A percentile compares a stretch with the other conserved stretches of the same genome.
Evolutionary conservation across 2,113 vertebrate species (phyloP).

Genomic region (Oryzias melastigma): DNA sequence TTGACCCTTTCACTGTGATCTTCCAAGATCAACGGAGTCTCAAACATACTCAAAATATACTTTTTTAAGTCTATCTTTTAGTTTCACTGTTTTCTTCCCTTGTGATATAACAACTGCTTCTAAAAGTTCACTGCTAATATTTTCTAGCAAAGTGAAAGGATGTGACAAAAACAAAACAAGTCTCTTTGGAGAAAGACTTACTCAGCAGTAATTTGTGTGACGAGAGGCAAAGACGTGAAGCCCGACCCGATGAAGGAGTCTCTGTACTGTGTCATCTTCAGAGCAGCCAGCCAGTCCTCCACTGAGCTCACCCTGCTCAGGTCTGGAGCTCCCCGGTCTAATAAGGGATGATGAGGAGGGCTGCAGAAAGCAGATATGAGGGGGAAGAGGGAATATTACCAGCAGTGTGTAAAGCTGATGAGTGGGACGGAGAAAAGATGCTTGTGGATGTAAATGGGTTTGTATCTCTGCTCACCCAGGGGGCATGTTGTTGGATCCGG

Average conservation of each 20-base stretch:
- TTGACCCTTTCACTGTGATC: no score
- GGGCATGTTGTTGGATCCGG: conserved; percentile 86
- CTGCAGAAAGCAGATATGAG: conserved; percentile 57
- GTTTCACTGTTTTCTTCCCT: no score
- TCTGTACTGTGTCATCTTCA: conserved; percentile 98
- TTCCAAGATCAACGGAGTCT: no score
- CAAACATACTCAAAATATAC: no score
- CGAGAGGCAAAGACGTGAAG: conserved; percentile 79
- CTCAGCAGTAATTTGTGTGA: conserved; percentile 77
- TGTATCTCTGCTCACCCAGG: conserved; percentile 66
- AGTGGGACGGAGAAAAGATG: not conserved
- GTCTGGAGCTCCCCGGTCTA: conserved; percentile 91
- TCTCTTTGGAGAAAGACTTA: conserved; percentile 42
- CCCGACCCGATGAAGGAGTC: conserved; percentile 93
- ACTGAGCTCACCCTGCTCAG: conserved; percentile 92
- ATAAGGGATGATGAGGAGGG: conserved; percentile 91
- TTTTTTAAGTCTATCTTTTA: no score
- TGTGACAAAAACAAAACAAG: conserved; percentile 11
- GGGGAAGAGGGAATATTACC: not conserved
- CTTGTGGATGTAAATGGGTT: conserved; percentile 20
- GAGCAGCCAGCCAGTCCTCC: conserved; percentile 94
- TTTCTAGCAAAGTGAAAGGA: not conserved
- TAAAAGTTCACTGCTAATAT: no score
- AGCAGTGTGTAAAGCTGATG: not conserved
- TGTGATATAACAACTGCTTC: no score